Conservation (phyloP, 2,888 invertebrate genomes). For the Synanthedon tipuliformis region DNA sequence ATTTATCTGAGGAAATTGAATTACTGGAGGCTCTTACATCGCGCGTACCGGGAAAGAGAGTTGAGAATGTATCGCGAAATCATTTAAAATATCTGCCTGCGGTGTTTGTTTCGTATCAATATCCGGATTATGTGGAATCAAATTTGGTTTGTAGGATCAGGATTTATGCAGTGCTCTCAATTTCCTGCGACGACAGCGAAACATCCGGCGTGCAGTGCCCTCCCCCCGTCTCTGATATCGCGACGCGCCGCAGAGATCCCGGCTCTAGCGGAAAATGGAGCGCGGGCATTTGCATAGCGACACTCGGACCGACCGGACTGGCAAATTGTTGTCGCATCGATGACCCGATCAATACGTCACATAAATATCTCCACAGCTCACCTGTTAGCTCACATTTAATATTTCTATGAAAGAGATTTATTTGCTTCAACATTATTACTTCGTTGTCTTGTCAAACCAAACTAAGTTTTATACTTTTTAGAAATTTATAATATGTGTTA, state of each 20-base stretch:
- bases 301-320: conserved; percentile 57
- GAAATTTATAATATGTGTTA: too few species aligned
- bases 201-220: conserved; percentile 51
- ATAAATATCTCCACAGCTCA: conserved; percentile 16
- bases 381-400: conserved; percentile 6
- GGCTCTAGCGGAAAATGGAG: conserved; percentile 57
- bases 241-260: conserved; percentile 21
- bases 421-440: too few species aligned
- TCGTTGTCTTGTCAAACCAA: too few species aligned
- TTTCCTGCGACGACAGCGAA: conserved; percentile 66
- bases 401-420: too few species aligned
- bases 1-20: conserved; percentile 31
- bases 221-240: conserved; percentile 12
- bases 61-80: conserved; percentile 14
- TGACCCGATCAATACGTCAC: conserved; percentile 59
- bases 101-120: conserved; percentile 63
- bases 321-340: conserved; percentile 65
- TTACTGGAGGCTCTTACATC: conserved; percentile 17
- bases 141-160: conserved; percentile 66
- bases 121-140: conserved; percentile 67
- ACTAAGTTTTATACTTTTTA: too few species aligned
- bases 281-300: conserved; percentile 63
- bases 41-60: conserved; percentile 11
- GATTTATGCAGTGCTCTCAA: conserved; percentile 68
- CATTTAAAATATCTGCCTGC: conserved; percentile 36